Base-by-base conservation (phyloP, 2,113 vertebrate genomes). In the Trichomycterus rosablanca region DNA sequence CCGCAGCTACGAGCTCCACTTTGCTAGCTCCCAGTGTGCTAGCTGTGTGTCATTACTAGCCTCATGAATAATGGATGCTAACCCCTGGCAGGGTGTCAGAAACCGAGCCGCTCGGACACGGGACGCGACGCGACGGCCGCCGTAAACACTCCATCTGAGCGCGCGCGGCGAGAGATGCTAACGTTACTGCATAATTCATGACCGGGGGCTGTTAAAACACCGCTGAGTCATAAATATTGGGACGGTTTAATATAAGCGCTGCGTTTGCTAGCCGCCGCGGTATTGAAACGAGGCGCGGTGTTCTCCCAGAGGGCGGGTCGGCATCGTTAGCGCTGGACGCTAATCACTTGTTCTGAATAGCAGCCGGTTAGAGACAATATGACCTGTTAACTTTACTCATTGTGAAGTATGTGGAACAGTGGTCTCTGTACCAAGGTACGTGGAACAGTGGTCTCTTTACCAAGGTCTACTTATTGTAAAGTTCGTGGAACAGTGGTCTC, bases 1-100 rank as follows among this genome's bases (percentile, higher is more conserved):
- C 32, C 32, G 19, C 42, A 28, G 43, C 26, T 39, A 45, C 44
- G 30, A 7, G 5, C 35, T 39, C 26, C 10, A 22, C 57, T 67
- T 59, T 42, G 51, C 34, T 59, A 43, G 42, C 24, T 43, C 46
- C 28, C 7, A 26, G 44, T 34, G 58, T 30, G 19, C 12, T 60
- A 24, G 18, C 24, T 53, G 66, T 10, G 43, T 56, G 53, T 48
- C 34, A 55, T 68, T 62, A 62, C 59, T 62, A 23, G 40, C 55
- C 39, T 26, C 12, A 51, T 66, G 48, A 18, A 26, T 63, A 50
- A 50, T 51, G 28, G 57, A 63, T 37, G 59, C 35, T 28, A 18
- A 19, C 24, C 16, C 35, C 51, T 8, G 28, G 12, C 12, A 12
- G 9, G 14, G 28, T 45, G 39, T 45, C 15, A 12, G 2, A 24